Evolutionary conservation across 2,113 vertebrate species (phyloP), one percentile per base, ranked within the genome.

Genomic region (Phycodurus eques): DNA sequence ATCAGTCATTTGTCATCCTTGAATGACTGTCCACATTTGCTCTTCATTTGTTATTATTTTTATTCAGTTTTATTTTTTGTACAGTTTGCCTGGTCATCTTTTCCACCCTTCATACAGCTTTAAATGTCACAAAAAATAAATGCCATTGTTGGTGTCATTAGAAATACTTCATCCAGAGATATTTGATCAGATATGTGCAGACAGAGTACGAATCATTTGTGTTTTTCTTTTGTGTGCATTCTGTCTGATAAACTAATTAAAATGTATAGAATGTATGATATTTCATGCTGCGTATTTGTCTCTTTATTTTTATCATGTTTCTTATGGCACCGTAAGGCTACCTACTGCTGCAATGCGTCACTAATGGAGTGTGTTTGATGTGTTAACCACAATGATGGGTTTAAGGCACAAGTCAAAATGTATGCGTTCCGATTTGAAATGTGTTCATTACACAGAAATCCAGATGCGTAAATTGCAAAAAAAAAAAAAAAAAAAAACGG

Each of bases 191-290:
- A 74, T 76, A 72, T 80, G 72, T 80, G 63, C 79, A 46, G 81
- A 61, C 83, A 61, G 56, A 81, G 61, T 74, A 80, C 80, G 51
- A 79, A 80, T 85, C 10, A 82, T 77, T 81, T 74, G 64, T 80
- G 27, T 71, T 85, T 68, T 85, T 73, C 33, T 82, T 83, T 76
- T 85, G 72, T 89, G 80, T 92, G 85, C 82, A 85, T 88, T 88
- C 71, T 92, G 83, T 72, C 80, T 87, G 90, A 89, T 72, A 86
- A 87, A 87, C 77, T 64, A 82, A 93, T 90, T 92, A 79, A 79
- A 59, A 87, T 70, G 73, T 80, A 76, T 72, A 47, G n/a, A 80
- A 76, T 64, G 57, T 44, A 73, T 63, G 51, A 27, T 31, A 13
- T 68, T 67, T 68, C 33, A 39, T 6, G 39, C 17, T 77, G 11